phyloP scores from a whole-genome alignment of 2,888 invertebrate species.

The Herminia tarsipennalis region DNA sequence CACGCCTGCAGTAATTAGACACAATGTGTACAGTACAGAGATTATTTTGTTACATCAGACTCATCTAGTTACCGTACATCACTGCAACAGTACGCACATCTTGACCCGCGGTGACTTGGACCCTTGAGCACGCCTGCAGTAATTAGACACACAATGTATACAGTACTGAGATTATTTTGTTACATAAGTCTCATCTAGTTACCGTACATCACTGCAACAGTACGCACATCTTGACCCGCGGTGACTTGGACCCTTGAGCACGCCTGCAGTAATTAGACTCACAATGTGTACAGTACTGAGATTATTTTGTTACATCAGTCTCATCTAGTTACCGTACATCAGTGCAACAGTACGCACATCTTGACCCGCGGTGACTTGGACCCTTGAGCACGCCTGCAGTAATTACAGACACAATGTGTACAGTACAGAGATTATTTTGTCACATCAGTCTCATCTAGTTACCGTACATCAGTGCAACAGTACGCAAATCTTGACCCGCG shows the following conservation, averaged over 20 bases:
- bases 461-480: too few species aligned
- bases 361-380: constrained; percentile 39
- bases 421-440: background rate
- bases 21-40: constrained; percentile 1
- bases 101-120: constrained; percentile 39
- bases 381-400: constrained; percentile 36
- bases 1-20: constrained; percentile 33
- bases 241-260: constrained; percentile 39
- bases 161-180: background rate
- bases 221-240: constrained; percentile 33
- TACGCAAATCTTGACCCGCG: constrained; percentile 33
- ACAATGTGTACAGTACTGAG: constrained; percentile 1
- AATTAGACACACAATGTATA: constrained; percentile 19
- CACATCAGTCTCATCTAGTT: too few species aligned
- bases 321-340: too few species aligned
- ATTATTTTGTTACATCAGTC: background rate
- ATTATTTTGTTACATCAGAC: background rate
- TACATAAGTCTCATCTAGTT: too few species aligned
- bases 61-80: too few species aligned
- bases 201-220: too few species aligned
- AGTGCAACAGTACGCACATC: too few species aligned
- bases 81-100: too few species aligned
- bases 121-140: constrained; percentile 36
- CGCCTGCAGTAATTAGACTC: constrained; percentile 28
- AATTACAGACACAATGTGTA: constrained; percentile 19